Percentiles rank a stretch among this genome's conserved stretches.
phyloP scores from a whole-genome alignment of 2,888 invertebrate species.

The Drosophila vallismaia region DNA sequence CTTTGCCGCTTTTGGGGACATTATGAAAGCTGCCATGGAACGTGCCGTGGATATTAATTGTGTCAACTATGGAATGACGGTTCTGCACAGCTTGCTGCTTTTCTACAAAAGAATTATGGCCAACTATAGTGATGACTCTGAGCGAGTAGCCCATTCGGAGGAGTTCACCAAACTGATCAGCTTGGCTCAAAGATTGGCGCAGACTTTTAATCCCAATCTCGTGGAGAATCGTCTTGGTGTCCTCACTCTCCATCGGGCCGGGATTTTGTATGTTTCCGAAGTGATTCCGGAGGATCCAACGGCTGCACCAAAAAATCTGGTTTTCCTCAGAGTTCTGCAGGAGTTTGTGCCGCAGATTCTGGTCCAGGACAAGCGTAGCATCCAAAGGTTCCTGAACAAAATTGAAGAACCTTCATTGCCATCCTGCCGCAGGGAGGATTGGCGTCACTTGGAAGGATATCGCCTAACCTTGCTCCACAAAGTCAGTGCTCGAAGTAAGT shows the following conservation, averaged over 20 bases:
- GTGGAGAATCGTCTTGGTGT: conserved; percentile 41
- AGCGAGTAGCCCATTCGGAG: conserved; percentile 1
- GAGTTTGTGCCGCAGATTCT: conserved; percentile 57
- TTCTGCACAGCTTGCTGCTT: conserved; percentile 53
- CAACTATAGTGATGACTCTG: neutral
- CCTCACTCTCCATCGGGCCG: conserved; percentile 48
- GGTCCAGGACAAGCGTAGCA: conserved; percentile 44
- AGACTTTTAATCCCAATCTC: conserved; percentile 26
- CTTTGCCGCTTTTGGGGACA: conserved; percentile 47
- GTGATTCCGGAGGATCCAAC: neutral
- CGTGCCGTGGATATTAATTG: conserved; percentile 39
- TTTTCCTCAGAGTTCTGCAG: conserved; percentile 41
- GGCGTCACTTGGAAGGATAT: conserved; percentile 46
- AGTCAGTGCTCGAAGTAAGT: conserved; percentile 21
- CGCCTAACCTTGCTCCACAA: conserved; percentile 19
- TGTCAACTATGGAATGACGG: conserved; percentile 58
- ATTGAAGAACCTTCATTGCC: conserved; percentile 28
- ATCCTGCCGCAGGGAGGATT: conserved; percentile 1
- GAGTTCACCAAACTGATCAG: conserved; percentile 37
- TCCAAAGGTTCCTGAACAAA: conserved; percentile 24
- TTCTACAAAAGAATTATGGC: conserved; percentile 25
- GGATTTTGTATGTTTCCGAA: conserved; percentile 51
- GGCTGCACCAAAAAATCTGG: conserved; percentile 31
- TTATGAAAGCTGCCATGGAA: conserved; percentile 52
- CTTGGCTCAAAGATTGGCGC: conserved; percentile 42